These are phyloP conservation scores for Pseudopodoces humilis DNA, from an alignment of 2,113 vertebrate species.

Conservation along the genomic window DNA sequence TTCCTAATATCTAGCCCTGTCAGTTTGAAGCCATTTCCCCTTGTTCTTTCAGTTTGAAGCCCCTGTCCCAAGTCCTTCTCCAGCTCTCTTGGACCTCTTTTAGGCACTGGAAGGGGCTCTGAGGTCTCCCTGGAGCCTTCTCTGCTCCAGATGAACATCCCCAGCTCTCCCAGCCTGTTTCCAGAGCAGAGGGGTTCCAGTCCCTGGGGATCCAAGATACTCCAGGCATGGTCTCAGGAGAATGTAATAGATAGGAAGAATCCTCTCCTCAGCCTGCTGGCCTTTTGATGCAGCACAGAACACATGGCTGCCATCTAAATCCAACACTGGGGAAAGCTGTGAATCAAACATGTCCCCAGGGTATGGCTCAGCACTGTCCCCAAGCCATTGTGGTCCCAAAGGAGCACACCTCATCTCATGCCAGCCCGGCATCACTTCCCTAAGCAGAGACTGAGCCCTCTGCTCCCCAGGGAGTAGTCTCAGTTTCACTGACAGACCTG, in stretches of 20 bases:
- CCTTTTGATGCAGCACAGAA: neutral
- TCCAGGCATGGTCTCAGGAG: neutral
- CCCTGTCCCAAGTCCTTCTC: neutral
- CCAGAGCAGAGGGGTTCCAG: neutral
- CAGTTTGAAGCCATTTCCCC: neutral
- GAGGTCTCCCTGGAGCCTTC: neutral
- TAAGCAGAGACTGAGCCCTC: neutral
- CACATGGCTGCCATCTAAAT: neutral
- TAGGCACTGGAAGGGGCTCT: neutral
- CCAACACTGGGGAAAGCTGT: neutral
- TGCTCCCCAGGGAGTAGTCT: neutral
- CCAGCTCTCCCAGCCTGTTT: neutral
- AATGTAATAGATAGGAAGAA: neutral
- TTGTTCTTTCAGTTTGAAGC: neutral
- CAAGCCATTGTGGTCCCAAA: accelerated
- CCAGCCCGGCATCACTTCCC: neutral
- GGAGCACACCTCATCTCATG: neutral
- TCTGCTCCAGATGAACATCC: neutral
- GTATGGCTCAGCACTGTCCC: neutral
- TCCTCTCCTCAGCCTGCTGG: neutral
- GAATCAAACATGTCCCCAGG: neutral
- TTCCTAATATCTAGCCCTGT: neutral
- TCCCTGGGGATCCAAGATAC: too few relatives aligned
- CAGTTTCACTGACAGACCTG: neutral
- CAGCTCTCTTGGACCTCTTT: neutral